Conservation (phyloP, 2,113 vertebrate genomes). For the Anguilla japonica region DNA sequence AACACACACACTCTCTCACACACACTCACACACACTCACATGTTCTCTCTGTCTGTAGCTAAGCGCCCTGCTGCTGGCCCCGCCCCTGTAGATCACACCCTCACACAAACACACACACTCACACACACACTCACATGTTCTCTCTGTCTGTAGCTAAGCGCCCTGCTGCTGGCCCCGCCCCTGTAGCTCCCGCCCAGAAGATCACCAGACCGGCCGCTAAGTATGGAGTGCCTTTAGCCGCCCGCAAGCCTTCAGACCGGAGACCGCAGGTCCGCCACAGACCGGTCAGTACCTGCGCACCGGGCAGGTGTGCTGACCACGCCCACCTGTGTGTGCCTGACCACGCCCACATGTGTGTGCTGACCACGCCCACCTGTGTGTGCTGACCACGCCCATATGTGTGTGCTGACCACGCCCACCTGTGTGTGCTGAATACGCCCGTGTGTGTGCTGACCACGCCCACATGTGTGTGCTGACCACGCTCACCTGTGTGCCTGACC, state of each 20-base stretch:
- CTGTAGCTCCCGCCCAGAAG: constrained; percentile 78
- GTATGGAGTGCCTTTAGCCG: constrained; percentile 92
- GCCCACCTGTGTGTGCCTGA: neutral
- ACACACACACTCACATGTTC: neutral
- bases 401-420: too few species aligned
- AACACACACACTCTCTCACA: neutral
- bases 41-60: constrained; percentile 54
- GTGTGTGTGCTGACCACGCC: too few species aligned
- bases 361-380: too few species aligned
- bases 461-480: too few species aligned
- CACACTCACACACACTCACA: neutral
- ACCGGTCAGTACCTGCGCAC: constrained; percentile 70
- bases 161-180: constrained; percentile 71
- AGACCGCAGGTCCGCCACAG: constrained; percentile 77
- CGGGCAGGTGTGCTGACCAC: neutral
- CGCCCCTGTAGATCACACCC: constrained; percentile 49
- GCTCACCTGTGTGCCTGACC: too few species aligned
- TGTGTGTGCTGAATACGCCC: too few species aligned
- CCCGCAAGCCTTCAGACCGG: constrained; percentile 77
- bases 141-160: constrained; percentile 72
- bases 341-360: neutral
- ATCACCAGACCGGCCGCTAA: constrained; percentile 96
- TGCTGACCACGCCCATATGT: too few species aligned
- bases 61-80: constrained; percentile 80
- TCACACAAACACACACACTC: neutral